A percentile compares a stretch with the other conserved stretches of the same genome.
These are phyloP conservation scores for Alloscopus bannaensis DNA, from an alignment of 2,888 invertebrate species.

Conservation along the genomic window DNA sequence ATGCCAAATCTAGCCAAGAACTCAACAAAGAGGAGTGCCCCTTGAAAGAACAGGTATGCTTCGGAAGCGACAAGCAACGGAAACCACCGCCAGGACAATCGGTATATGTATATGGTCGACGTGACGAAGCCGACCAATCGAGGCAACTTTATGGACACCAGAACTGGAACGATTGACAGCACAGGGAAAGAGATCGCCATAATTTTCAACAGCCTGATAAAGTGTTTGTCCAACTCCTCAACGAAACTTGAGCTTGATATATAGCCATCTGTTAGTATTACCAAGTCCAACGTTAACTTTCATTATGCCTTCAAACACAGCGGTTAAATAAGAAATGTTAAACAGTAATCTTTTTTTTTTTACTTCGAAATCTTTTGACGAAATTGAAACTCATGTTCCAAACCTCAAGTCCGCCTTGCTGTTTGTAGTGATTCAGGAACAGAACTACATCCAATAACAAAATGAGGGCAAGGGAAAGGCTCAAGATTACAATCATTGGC, in stretches of 20 bases:
- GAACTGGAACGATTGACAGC: background rate
- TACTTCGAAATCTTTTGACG: background rate
- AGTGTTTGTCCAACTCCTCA: background rate
- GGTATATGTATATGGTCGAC: background rate
- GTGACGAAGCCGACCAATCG: background rate
- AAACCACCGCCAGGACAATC: background rate
- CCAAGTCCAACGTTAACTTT: background rate
- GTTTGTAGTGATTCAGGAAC: background rate
- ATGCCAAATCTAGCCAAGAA: background rate
- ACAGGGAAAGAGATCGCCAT: background rate
- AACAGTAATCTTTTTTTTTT: no score
- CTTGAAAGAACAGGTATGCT: background rate
- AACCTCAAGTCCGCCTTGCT: background rate
- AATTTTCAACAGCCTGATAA: background rate
- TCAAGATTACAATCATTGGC: background rate
- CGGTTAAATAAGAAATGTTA: background rate
- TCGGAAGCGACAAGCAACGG: background rate
- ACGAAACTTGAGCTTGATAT: background rate
- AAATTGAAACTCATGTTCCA: conserved; percentile 5
- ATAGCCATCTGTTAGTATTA: background rate
- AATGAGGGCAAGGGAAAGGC: background rate
- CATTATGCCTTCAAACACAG: no score
- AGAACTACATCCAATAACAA: background rate
- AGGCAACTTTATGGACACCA: background rate
- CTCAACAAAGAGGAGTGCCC: background rate